Evolutionary conservation across 2,113 vertebrate genomes (phyloP).

Genomic region (Elaphurus davidianus): DNA sequence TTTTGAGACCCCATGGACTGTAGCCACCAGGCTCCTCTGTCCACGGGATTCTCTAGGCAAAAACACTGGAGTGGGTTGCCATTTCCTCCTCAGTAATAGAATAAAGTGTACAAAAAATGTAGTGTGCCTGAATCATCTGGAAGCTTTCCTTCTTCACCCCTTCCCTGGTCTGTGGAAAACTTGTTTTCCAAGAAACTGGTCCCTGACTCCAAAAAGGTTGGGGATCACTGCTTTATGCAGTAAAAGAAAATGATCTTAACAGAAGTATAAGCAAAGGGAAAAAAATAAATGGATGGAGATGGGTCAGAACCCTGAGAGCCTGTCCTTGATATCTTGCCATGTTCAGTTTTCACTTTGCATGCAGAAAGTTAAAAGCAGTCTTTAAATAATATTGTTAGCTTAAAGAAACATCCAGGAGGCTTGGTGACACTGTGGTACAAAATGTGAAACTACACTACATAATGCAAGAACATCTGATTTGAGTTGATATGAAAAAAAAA

Average conservation of each 20-base stretch:
- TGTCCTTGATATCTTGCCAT: background rate
- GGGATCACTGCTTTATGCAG: background rate
- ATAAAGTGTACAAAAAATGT: background rate
- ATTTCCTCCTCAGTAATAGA: background rate
- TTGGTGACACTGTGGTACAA: background rate
- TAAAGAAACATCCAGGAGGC: background rate
- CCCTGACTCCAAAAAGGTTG: background rate
- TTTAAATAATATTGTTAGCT: background rate
- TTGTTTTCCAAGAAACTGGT: background rate
- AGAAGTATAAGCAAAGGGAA: background rate
- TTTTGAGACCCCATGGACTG: background rate
- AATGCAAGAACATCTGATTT: background rate
- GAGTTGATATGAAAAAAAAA: background rate
- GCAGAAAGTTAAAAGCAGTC: background rate
- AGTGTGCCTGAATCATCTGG: background rate
- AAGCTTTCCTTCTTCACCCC: background rate
- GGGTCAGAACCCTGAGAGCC: background rate
- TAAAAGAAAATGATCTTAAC: background rate
- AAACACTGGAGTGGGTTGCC: background rate
- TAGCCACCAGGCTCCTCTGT: background rate
- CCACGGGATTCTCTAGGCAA: background rate
- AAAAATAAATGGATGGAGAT: background rate
- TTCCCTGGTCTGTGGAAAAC: background rate
- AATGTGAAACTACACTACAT: background rate
- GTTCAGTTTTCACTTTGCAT: background rate